phyloP scores from a whole-genome alignment of 1,140 invertebrate genomes.

The Neodiprion lecontei region DNA sequence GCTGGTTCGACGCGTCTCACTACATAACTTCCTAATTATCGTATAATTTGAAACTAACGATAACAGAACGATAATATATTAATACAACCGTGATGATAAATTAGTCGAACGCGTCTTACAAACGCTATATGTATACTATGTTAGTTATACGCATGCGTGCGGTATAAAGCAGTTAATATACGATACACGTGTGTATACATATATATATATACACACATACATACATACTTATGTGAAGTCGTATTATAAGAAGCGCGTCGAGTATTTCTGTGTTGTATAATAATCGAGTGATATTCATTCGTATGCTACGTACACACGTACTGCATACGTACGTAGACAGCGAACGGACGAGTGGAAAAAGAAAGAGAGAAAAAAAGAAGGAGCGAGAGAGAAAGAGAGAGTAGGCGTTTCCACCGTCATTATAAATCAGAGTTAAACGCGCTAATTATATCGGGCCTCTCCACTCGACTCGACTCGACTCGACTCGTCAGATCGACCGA shows the following conservation, averaged over 20 bases:
- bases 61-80: too few relatives aligned
- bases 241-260: not conserved
- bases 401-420: constrained; percentile 56
- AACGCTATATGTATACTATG: too few relatives aligned
- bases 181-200: too few relatives aligned
- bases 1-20: too few relatives aligned
- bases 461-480: not conserved
- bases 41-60: too few relatives aligned
- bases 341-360: not conserved
- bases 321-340: not conserved
- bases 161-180: too few relatives aligned
- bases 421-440: constrained; percentile 58
- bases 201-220: too few relatives aligned
- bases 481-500: not conserved
- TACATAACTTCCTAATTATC: too few relatives aligned
- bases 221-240: too few relatives aligned
- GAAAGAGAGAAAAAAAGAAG: not conserved
- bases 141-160: too few relatives aligned
- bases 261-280: not conserved
- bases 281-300: not conserved
- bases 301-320: not conserved
- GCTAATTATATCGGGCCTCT: constrained; percentile 50
- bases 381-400: constrained; percentile 23
- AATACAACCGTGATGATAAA: too few relatives aligned
- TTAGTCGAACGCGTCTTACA: too few relatives aligned